phyloP scores from a whole-genome alignment of 2,113 vertebrate genomes.

The Oncorhynchus clarkii region DNA sequence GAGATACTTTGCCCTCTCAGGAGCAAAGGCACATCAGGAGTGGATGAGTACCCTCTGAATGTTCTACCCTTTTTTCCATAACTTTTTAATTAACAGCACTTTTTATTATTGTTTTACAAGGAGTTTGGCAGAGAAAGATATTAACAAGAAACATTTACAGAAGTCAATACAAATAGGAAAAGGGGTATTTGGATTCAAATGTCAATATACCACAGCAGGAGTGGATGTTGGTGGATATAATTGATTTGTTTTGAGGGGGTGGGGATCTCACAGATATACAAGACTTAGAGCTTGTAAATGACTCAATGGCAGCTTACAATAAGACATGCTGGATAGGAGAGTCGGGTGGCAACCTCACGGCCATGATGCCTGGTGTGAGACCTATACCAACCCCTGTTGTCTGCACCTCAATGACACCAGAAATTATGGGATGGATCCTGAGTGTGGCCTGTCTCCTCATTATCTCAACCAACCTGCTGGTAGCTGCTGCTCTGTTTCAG shows the following conservation, averaged over 20 bases:
- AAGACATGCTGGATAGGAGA: constrained; percentile 2
- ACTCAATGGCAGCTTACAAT: constrained; percentile 23
- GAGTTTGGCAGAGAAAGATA: neutral
- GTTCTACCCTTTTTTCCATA: neutral
- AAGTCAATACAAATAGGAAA: neutral
- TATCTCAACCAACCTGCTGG: constrained; percentile 77
- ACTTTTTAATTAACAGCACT: neutral
- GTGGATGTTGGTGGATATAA: neutral
- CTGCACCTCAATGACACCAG: constrained; percentile 16
- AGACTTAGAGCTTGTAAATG: neutral
- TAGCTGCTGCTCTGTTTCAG: constrained; percentile 70
- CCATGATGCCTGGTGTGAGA: constrained; percentile 1
- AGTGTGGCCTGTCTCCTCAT: constrained; percentile 79
- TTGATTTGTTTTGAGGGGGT: neutral
- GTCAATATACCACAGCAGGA: neutral
- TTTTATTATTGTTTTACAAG: neutral
- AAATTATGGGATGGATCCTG: constrained; percentile 72
- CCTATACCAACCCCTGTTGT: neutral
- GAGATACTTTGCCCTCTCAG: constrained; percentile 11
- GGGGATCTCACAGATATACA: neutral
- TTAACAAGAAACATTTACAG: neutral
- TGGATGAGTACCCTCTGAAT: neutral
- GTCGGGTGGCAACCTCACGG: neutral
- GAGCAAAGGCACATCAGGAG: neutral
- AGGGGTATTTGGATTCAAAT: neutral